Evolutionary conservation across 2,888 invertebrate genomes (phyloP).

Genomic region (Phrixothrix hirtus): DNA sequence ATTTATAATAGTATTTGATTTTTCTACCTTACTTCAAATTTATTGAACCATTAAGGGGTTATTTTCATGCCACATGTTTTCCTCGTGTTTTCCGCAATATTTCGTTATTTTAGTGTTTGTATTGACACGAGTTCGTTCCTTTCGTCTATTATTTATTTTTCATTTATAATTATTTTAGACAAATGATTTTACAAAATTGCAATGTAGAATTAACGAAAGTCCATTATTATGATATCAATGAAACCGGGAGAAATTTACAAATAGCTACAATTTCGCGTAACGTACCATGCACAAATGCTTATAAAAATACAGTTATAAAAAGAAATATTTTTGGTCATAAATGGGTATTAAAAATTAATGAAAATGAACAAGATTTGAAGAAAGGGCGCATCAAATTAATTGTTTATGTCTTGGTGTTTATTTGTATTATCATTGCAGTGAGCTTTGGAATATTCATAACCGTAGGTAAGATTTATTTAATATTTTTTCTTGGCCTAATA

Average conservation of each 20-base stretch:
- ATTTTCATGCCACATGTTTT: constrained; percentile 22
- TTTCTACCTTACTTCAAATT: constrained; percentile 23
- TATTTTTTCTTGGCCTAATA: neutral
- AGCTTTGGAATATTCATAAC: constrained; percentile 45
- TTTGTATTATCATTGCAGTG: constrained; percentile 44
- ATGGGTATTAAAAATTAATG: constrained; percentile 54
- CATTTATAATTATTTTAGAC: too few species aligned
- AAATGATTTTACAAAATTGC: constrained; percentile 18
- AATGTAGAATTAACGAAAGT: constrained; percentile 51
- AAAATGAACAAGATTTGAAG: constrained; percentile 36
- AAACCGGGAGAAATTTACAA: constrained; percentile 37
- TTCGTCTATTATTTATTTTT: too few species aligned
- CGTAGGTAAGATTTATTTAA: constrained; percentile 40
- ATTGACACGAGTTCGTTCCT: constrained; percentile 8
- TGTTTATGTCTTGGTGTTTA: constrained; percentile 44
- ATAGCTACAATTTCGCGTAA: constrained; percentile 47
- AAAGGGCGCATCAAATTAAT: constrained; percentile 34
- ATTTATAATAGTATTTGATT: too few species aligned
- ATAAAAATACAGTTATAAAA: constrained; percentile 47
- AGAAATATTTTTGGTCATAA: constrained; percentile 51
- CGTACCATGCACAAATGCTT: constrained; percentile 39
- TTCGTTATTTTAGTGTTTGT: constrained; percentile 20
- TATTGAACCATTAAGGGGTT: constrained; percentile 7
- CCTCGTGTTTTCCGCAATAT: constrained; percentile 20
- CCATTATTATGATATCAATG: constrained; percentile 46